These are phyloP conservation scores for Noctua janthina DNA, from an alignment of 2,888 invertebrate species.

Conservation along the genomic window DNA sequence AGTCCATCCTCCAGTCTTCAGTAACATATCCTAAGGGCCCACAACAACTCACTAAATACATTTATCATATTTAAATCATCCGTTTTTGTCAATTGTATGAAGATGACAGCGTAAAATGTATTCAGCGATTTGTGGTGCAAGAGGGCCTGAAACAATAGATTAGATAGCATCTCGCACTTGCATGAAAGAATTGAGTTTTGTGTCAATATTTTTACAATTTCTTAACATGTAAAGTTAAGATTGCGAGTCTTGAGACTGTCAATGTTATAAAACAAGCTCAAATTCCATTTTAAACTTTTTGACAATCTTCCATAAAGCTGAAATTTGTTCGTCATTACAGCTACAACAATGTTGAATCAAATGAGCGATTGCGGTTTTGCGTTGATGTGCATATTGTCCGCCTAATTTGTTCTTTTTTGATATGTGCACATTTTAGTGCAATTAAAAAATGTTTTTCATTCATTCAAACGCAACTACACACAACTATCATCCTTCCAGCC, in stretches of 20 bases:
- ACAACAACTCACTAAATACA: background rate
- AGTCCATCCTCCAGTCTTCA: slow-evolving; percentile 19
- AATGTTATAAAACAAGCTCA: slow-evolving; percentile 4
- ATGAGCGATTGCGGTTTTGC: background rate
- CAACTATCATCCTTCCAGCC: background rate
- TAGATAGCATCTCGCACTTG: slow-evolving; percentile 2
- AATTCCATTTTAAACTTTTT: background rate
- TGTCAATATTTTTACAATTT: slow-evolving; percentile 22
- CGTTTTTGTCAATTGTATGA: background rate
- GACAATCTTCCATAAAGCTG: background rate
- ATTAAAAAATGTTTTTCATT: background rate
- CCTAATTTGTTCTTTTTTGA: background rate
- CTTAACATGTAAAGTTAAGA: slow-evolving; percentile 17
- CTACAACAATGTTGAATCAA: background rate
- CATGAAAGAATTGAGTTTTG: slow-evolving; percentile 14
- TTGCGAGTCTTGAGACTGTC: background rate
- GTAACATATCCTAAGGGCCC: background rate
- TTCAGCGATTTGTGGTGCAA: background rate
- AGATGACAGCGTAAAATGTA: background rate
- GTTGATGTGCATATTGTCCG: background rate
- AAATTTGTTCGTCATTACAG: background rate
- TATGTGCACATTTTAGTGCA: background rate
- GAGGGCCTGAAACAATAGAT: slow-evolving; percentile 6
- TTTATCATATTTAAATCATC: background rate
- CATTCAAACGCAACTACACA: background rate